Evolutionary conservation across 2,113 vertebrate genomes (phyloP).

Genomic region (Mustelus asterias): DNA sequence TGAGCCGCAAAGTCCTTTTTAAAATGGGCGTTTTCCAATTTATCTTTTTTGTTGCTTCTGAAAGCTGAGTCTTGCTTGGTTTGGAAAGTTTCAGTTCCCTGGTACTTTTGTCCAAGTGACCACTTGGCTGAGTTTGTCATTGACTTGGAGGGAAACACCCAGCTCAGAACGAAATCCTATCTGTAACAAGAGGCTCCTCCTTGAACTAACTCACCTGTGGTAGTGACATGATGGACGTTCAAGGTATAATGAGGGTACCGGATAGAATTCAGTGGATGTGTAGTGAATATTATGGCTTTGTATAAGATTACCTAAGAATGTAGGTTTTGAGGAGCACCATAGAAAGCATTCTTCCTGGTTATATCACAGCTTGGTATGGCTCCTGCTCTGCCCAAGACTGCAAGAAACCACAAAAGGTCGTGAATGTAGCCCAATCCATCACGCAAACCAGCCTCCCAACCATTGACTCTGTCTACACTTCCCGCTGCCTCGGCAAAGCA

Average conservation of each 20-base stretch:
- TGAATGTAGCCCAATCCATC: too few relatives aligned
- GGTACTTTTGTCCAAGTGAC: neutral
- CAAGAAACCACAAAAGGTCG: too few relatives aligned
- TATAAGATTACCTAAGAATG: neutral
- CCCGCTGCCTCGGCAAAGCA: too few relatives aligned
- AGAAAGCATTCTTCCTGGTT: too few relatives aligned
- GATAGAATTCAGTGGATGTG: neutral
- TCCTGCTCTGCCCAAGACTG: too few relatives aligned
- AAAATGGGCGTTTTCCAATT: neutral
- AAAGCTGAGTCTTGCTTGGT: neutral
- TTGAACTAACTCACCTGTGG: neutral
- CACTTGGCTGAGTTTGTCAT: neutral
- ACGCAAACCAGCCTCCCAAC: too few relatives aligned
- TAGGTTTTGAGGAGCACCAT: too few relatives aligned
- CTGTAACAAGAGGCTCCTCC: neutral
- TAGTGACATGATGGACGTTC: neutral
- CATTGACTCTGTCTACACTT: too few relatives aligned
- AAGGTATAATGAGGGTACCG: neutral
- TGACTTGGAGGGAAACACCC: neutral
- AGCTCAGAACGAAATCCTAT: too few relatives aligned
- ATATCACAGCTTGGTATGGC: too few relatives aligned
- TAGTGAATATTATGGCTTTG: neutral
- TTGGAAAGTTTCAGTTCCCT: neutral
- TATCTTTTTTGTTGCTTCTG: neutral
- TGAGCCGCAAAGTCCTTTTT: neutral